Conservation (phyloP, 2,888 invertebrate genomes). For the Patella ulyssiponensis region DNA sequence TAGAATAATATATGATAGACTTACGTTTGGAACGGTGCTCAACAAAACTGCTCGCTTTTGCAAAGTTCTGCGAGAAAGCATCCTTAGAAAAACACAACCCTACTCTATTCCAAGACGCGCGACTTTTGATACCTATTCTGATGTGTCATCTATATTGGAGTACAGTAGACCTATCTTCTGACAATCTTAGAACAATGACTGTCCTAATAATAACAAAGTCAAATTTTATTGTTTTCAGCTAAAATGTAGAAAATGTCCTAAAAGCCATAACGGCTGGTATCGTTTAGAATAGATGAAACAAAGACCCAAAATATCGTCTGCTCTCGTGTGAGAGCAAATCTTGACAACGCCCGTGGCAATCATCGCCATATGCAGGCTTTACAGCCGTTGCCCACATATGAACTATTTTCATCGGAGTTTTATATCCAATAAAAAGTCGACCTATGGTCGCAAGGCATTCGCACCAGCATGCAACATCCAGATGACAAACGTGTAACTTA, state of each 20-base stretch:
- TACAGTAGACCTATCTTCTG: slow-evolving; percentile 5
- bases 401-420: neutral
- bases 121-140: neutral
- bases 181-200: slow-evolving; percentile 8
- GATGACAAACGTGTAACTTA: no score
- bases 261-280: slow-evolving; percentile 13
- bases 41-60: neutral
- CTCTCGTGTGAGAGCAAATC: slow-evolving; percentile 11
- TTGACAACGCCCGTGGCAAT: slow-evolving; percentile 9
- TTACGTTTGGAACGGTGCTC: no score
- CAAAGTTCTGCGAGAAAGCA: slow-evolving; percentile 7
- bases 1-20: no score
- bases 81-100: neutral
- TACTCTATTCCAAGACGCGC: neutral
- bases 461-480: no score
- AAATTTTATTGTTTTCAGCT: slow-evolving; percentile 13
- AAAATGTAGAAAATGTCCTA: slow-evolving; percentile 13
- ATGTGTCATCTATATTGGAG: slow-evolving; percentile 1
- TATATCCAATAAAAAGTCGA: no score
- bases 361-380: slow-evolving; percentile 5
- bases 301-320: slow-evolving; percentile 7
- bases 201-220: slow-evolving; percentile 13
- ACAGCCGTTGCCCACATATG: slow-evolving; percentile 9
- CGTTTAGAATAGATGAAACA: slow-evolving; percentile 12
- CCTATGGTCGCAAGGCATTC: no score